phyloP scores from a whole-genome alignment of 2,797 vertebrate genomes.

The Rhabdomys pumilio region DNA sequence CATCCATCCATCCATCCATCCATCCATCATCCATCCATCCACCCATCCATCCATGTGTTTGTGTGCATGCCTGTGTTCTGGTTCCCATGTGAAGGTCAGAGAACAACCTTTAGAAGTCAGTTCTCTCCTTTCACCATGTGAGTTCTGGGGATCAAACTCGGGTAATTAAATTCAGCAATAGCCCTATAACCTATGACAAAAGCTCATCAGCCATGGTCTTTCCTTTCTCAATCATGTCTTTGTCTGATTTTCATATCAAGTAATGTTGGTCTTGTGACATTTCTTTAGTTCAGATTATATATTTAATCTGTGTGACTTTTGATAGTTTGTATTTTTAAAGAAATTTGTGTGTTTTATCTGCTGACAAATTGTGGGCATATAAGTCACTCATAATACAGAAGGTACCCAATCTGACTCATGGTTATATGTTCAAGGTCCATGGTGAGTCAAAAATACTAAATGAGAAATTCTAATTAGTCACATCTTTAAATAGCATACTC shows the following conservation, averaged over 20 bases:
- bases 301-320: conserved; percentile 44
- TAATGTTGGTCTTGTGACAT: conserved; percentile 15
- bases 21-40: too few relatives aligned
- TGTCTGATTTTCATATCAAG: conserved; percentile 13
- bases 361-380: conserved; percentile 13
- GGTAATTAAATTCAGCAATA: background rate
- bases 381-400: background rate
- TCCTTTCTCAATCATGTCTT: background rate
- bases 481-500: background rate
- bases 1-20: too few relatives aligned
- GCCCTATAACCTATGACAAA: too few relatives aligned
- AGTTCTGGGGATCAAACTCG: background rate
- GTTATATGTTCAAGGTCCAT: background rate
- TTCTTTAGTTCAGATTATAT: conserved; percentile 18
- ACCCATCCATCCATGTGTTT: background rate
- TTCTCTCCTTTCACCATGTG: background rate
- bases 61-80: background rate
- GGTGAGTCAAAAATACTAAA: background rate
- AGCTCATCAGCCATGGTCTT: background rate
- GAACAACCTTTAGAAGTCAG: background rate
- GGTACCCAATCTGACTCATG: background rate
- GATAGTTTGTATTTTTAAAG: conserved; percentile 43
- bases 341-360: conserved; percentile 11
- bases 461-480: background rate
- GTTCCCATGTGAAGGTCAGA: background rate